These are phyloP conservation scores for Cyclophora punctaria DNA, from an alignment of 2,888 invertebrate species.

Conservation along the genomic window DNA sequence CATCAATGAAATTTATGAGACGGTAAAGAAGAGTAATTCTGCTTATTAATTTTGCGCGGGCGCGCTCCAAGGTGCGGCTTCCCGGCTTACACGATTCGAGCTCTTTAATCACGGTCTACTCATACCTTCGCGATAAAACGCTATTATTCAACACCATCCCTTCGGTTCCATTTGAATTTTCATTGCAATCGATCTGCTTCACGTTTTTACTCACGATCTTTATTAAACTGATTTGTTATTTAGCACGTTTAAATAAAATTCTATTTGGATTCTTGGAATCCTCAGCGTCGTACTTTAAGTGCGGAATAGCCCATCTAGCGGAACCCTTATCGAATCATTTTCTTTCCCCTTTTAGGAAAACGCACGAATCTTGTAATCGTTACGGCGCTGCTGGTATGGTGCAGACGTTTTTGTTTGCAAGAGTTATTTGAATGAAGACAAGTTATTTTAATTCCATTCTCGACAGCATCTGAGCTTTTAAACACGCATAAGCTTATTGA, in stretches of 20 bases:
- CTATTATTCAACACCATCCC: constrained; percentile 33
- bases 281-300: constrained; percentile 27
- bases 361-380: constrained; percentile 21
- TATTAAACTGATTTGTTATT: constrained; percentile 20
- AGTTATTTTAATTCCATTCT: too few species aligned
- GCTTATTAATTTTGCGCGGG: constrained; percentile 64
- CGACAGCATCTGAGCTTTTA: too few species aligned
- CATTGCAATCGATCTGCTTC: constrained; percentile 14
- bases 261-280: constrained; percentile 33
- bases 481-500: too few species aligned
- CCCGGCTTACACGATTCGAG: constrained; percentile 49
- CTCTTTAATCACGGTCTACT: constrained; percentile 42
- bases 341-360: constrained; percentile 32
- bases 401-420: constrained; percentile 6
- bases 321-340: constrained; percentile 44
- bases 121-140: constrained; percentile 27
- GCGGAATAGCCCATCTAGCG: constrained; percentile 38
- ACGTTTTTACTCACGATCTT: constrained; percentile 10
- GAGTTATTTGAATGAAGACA: background rate
- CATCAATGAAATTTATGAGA: constrained; percentile 66
- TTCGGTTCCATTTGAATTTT: constrained; percentile 28
- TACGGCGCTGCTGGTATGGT: constrained; percentile 2
- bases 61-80: constrained; percentile 50
- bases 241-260: constrained; percentile 29
- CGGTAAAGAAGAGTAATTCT: constrained; percentile 63